A percentile compares a stretch with the other conserved stretches of the same genome.
phyloP scores from a whole-genome alignment of 2,888 invertebrate species.

The Epirrita christyi region DNA sequence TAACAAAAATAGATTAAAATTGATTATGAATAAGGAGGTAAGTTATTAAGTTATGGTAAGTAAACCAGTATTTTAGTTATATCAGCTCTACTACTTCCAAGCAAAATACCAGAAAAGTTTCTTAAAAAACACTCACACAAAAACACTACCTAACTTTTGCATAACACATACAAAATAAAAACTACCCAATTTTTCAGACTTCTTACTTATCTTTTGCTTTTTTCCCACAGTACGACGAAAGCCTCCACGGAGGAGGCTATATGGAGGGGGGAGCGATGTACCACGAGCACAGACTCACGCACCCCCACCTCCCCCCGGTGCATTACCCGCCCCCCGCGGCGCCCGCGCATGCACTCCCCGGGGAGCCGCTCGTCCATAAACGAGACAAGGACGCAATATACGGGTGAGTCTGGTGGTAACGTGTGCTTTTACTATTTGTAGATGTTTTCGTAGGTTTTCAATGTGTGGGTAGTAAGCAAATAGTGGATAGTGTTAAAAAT shows the following conservation, averaged over 20 bases:
- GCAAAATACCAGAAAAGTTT: background rate
- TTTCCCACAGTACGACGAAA: constrained; percentile 94
- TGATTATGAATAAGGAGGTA: too few species aligned
- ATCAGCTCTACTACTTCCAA: background rate
- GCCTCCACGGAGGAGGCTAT: constrained; percentile 93
- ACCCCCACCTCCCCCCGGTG: constrained; percentile 88
- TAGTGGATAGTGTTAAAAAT: too few species aligned
- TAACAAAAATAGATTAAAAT: too few species aligned
- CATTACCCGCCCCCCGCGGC: constrained; percentile 94
- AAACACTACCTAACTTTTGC: background rate
- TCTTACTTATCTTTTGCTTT: constrained; percentile 11
- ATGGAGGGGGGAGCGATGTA: constrained; percentile 91
- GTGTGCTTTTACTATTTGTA: constrained; percentile 48
- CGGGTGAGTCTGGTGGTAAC: constrained; percentile 92
- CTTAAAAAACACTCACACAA: background rate
- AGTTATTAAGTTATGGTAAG: background rate
- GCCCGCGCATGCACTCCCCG: constrained; percentile 94
- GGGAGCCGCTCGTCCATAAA: constrained; percentile 96
- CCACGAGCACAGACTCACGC: constrained; percentile 93
- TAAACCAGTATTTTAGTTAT: background rate
- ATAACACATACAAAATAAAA: too few species aligned
- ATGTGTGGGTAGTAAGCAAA: constrained; percentile 9
- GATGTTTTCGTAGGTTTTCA: constrained; percentile 9
- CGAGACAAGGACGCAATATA: constrained; percentile 99
- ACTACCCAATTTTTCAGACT: background rate